Base-by-base conservation (phyloP, 2,888 invertebrate genomes). In the Merodon equestris region DNA sequence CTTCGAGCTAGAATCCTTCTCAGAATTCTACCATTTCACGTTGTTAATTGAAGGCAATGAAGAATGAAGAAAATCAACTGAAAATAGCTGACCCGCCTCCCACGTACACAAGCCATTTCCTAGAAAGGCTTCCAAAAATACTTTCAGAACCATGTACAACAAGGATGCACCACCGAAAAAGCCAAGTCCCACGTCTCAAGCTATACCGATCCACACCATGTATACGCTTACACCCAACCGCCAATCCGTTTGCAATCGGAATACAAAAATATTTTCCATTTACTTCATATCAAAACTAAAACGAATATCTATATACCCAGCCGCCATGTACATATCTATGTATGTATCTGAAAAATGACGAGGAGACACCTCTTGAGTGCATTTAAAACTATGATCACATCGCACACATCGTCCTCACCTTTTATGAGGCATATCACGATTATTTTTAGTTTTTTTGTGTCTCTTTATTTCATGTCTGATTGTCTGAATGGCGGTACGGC, bases 381-480 rank as follows among this genome's bases (percentile, higher is more conserved):
- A 79, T 79, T 79, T 70, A 74, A 79, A 74, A 79, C 79, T 79
- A 74, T 79, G 79, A 79, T 73, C 79, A 74, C 79, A 79, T 79
- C 77, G 67, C 58, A 68, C 63, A 50, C 72, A 64, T 76, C 54
- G 76, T 66, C 79, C 70, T 79, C 70, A 74, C 64, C 79, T 79
- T 66, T 79, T 74, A 57, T 51, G 79, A 79, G 70, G 74, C 74
- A 79, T 51, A 74, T 79, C 79, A 79, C 79, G 79, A 74, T 60
- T 73, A 17, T 68, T 68, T 64, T 73, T 71, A 40, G n/a, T n/a
- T 27, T 27, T 27, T 27, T 27, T 27, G 27, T 42, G 12, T 36
- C 58, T 19, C 9, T 7, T 27, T 13, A 5, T 19, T 42, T 54
- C 45, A 27, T 27, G 27, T 27, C 27, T 27, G 27, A 27, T 27